phyloP scores from a whole-genome alignment of 30 jellyfish, hydroid and myxozoan species.

The Hydractinia echinata region DNA sequence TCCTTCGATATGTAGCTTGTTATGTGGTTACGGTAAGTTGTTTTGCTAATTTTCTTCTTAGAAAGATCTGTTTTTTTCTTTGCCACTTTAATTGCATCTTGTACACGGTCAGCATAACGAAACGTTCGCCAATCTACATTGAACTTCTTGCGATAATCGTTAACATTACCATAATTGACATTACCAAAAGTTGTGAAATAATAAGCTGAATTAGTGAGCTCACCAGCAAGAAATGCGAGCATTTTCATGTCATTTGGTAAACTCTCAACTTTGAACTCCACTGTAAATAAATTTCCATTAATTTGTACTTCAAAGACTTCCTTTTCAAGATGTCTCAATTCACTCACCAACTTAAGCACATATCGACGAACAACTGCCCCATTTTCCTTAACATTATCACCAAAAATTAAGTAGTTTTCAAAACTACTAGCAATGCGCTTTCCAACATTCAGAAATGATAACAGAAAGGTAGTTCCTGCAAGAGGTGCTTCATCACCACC shows the following conservation, averaged over 20 bases:
- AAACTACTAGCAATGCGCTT: constrained; percentile 12
- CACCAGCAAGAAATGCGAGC: not conserved
- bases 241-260: constrained; percentile 15
- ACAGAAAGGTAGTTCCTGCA: constrained; percentile 1
- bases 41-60: not conserved
- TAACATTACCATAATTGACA: not conserved
- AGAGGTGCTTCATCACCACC: constrained; percentile 19
- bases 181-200: constrained; percentile 1
- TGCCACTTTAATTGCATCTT: constrained; percentile 14
- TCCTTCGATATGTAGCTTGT: constrained; percentile 8
- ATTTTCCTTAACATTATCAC: constrained; percentile 2
- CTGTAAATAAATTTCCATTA: not conserved
- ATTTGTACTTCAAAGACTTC: not conserved
- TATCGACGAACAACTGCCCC: not conserved
- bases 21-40: not conserved
- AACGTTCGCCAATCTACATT: constrained; percentile 12
- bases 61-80: constrained; percentile 13
- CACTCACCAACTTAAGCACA: not conserved
- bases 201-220: not conserved
- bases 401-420: constrained; percentile 3
- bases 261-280: not conserved
- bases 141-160: not conserved
- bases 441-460: not conserved
- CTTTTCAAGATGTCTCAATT: constrained; percentile 2
- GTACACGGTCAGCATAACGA: not conserved